Evolutionary conservation across 1,140 invertebrate species (phyloP).

Genomic region (Lepidurus arcticus): DNA sequence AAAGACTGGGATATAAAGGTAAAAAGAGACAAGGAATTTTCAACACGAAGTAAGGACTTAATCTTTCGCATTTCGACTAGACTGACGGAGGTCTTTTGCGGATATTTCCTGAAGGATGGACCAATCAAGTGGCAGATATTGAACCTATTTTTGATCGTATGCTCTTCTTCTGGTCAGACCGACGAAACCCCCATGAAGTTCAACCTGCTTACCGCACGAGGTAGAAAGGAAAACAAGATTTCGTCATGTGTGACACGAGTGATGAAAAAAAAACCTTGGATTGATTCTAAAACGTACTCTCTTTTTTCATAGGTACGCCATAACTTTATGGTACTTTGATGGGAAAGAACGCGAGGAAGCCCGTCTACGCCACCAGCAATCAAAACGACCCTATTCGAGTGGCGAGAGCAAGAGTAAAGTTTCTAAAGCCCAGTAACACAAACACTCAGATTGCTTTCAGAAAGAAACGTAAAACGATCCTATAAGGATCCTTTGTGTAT

Average conservation of each 20-base stretch:
- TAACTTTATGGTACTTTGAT: conserved; percentile 95
- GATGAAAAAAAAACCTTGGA: conserved; percentile 13
- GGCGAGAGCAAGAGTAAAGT: not conserved
- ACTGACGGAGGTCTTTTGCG: conserved; percentile 63
- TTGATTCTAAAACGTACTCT: conserved; percentile 25
- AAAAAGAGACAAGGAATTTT: conserved; percentile 35
- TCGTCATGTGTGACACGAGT: not conserved
- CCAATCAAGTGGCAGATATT: conserved; percentile 79
- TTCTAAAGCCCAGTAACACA: not conserved
- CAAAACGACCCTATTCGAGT: not conserved
- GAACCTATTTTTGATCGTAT: conserved; percentile 88
- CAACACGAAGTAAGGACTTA: not conserved
- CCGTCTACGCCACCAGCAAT: conserved; percentile 55
- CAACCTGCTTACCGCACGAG: conserved; percentile 76
- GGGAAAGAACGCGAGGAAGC: conserved; percentile 73
- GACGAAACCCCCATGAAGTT: conserved; percentile 93
- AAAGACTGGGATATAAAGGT: conserved; percentile 78
- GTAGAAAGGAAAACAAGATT: conserved; percentile 40
- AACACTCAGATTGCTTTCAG: not conserved
- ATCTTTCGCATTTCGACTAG: conserved; percentile 42
- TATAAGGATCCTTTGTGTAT: not conserved
- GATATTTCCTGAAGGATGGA: conserved; percentile 82
- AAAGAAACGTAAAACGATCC: not conserved
- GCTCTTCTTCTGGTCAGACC: conserved; percentile 95
- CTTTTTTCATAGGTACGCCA: conserved; percentile 68